phyloP scores from a whole-genome alignment of 1,140 invertebrate genomes.

The Megalonaias nervosa region DNA sequence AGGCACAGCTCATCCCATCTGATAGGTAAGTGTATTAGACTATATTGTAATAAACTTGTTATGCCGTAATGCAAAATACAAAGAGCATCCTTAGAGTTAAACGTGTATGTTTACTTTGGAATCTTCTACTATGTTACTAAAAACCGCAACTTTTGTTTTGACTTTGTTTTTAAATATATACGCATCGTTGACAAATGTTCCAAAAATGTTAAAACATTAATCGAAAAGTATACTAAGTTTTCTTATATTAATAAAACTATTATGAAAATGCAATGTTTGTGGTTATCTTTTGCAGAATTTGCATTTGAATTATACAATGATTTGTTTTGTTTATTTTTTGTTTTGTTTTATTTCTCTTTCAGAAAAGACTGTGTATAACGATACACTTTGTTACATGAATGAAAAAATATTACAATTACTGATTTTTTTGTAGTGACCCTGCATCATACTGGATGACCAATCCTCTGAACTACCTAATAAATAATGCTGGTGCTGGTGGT shows the following conservation, averaged over 20 bases:
- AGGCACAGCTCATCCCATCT: conserved; percentile 24
- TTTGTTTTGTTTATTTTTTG: too few species aligned
- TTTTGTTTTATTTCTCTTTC: too few species aligned
- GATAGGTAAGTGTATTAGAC: conserved; percentile 19
- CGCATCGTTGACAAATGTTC: not conserved
- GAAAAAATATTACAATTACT: not conserved
- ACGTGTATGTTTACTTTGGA: not conserved
- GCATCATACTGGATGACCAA: conserved; percentile 41
- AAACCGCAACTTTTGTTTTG: not conserved
- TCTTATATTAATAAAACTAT: not conserved
- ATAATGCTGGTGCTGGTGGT: conserved; percentile 45
- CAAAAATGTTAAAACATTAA: not conserved
- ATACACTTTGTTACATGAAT: not conserved
- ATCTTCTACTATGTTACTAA: not conserved
- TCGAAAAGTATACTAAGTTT: not conserved
- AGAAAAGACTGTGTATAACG: not conserved
- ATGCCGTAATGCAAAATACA: not conserved
- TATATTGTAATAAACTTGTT: not conserved
- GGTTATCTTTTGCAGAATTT: not conserved
- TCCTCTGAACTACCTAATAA: conserved; percentile 27
- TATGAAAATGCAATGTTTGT: not conserved
- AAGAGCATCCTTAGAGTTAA: too few species aligned
- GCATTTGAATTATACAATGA: not conserved
- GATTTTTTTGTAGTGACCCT: conserved; percentile 27
- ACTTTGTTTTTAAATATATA: not conserved